Conservation (phyloP, 2,797 vertebrate genomes). For the Channa striata region DNA sequence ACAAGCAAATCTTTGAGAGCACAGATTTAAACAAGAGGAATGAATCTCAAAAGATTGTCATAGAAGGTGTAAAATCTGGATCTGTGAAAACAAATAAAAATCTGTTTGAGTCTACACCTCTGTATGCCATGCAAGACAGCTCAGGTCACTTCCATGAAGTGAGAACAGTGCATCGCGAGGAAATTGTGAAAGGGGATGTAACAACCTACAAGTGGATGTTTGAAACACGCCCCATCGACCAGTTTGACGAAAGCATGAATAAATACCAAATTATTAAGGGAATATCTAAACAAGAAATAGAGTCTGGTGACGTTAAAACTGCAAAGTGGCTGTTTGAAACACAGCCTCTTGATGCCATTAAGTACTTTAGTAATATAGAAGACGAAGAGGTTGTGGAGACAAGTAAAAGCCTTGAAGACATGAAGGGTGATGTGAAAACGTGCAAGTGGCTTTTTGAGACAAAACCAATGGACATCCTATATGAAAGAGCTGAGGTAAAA, state of each 20-base stretch:
- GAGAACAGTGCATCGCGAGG: constrained; percentile 91
- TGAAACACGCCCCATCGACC: constrained; percentile 93
- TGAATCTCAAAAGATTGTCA: constrained; percentile 86
- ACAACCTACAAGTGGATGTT: constrained; percentile 94
- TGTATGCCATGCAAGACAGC: constrained; percentile 93
- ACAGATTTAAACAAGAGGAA: constrained; percentile 83
- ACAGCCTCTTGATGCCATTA: constrained; percentile 93
- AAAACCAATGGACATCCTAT: constrained; percentile 90
- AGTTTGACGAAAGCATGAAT: constrained; percentile 90
- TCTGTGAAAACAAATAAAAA: constrained; percentile 90
- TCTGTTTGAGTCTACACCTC: constrained; percentile 89
- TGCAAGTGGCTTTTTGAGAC: constrained; percentile 97
- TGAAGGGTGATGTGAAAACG: constrained; percentile 93
- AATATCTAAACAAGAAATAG: constrained; percentile 92
- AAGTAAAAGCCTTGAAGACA: constrained; percentile 75
- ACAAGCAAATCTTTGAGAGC: constrained; percentile 90
- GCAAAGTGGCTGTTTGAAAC: constrained; percentile 98
- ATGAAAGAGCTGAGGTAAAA: constrained; percentile 84
- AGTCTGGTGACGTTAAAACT: constrained; percentile 93
- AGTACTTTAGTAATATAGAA: constrained; percentile 89
- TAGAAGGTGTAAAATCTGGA: constrained; percentile 89
- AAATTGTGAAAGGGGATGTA: constrained; percentile 93
- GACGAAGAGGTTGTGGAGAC: constrained; percentile 82
- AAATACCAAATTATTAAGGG: constrained; percentile 93
- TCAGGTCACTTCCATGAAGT: constrained; percentile 92